Conservation (phyloP, 2,888 invertebrate species). For the Galerucella pusilla region DNA sequence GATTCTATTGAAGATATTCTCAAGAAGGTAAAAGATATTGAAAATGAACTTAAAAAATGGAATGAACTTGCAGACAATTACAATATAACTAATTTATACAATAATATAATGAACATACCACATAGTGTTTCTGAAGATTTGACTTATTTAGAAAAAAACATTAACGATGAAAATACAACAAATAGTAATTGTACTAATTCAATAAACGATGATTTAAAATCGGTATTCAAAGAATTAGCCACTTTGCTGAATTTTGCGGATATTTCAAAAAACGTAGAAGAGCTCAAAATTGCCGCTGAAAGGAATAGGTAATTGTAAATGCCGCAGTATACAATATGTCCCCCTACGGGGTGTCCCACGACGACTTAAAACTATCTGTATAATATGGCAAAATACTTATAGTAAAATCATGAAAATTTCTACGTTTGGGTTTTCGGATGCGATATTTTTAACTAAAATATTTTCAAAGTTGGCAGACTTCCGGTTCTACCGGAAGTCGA, state of each 20-base stretch:
- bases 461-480: too few species aligned
- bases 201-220: constrained; percentile 31
- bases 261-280: constrained; percentile 16
- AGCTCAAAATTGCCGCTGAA: constrained; percentile 23
- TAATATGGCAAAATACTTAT: too few species aligned
- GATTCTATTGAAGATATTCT: not conserved
- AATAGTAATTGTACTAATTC: constrained; percentile 20
- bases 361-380: too few species aligned
- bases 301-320: constrained; percentile 5
- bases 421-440: too few species aligned
- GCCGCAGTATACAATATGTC: too few species aligned
- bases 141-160: constrained; percentile 29
- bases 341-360: too few species aligned
- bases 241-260: constrained; percentile 25
- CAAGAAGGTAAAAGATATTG: constrained; percentile 8
- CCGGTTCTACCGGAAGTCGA: too few species aligned
- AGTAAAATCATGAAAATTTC: too few species aligned
- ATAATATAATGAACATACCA: constrained; percentile 33
- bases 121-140: constrained; percentile 37
- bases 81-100: constrained; percentile 23
- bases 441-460: too few species aligned
- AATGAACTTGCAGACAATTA: constrained; percentile 24
- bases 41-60: constrained; percentile 23
- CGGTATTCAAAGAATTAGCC: constrained; percentile 28
- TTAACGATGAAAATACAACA: constrained; percentile 17